Evolutionary conservation across 2,113 vertebrate genomes (phyloP).

Genomic region (Lepus europaeus): DNA sequence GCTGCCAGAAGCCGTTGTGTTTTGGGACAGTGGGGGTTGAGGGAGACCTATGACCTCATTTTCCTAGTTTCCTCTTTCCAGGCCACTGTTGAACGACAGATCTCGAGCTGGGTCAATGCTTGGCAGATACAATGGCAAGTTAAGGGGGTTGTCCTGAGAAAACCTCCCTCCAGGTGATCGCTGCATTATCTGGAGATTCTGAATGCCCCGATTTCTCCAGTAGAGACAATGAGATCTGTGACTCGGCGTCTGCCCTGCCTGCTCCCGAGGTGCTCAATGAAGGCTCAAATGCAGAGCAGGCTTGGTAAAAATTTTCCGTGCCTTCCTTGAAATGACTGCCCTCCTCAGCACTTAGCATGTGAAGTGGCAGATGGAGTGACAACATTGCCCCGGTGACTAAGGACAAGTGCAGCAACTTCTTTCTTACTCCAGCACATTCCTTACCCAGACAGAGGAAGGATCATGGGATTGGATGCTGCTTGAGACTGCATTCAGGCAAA

Average conservation of each 20-base stretch:
- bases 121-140: too few relatives aligned
- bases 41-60: slow-evolving; percentile 41
- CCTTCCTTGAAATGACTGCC: slow-evolving; percentile 51
- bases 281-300: slow-evolving; percentile 39
- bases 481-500: slow-evolving; percentile 4
- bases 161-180: neutral
- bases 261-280: neutral
- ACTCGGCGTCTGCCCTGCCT: neutral
- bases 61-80: neutral
- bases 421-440: slow-evolving; percentile 36
- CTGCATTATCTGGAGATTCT: neutral
- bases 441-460: neutral
- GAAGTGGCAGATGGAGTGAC: neutral
- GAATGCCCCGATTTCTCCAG: neutral
- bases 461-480: neutral
- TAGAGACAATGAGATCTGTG: neutral
- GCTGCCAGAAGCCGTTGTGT: slow-evolving; percentile 53
- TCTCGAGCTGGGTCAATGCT: neutral
- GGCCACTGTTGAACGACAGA: neutral
- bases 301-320: neutral
- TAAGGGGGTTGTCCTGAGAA: neutral
- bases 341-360: neutral
- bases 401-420: neutral
- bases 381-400: neutral
- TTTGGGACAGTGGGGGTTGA: slow-evolving; percentile 11